phyloP scores from a whole-genome alignment of 2,113 vertebrate species.

The Menura novaehollandiae region DNA sequence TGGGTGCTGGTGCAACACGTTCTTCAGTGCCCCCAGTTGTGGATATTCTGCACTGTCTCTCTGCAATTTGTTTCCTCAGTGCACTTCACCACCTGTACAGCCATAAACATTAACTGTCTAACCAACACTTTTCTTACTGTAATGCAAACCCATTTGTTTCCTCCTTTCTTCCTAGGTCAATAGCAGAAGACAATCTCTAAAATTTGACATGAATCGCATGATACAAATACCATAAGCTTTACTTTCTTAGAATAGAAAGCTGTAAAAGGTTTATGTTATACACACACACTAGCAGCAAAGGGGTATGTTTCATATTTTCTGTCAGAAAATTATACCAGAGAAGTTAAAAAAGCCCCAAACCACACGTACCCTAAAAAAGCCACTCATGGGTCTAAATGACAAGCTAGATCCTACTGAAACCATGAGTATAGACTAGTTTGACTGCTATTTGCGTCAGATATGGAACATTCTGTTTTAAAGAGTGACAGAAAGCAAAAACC shows the following conservation, averaged over 20 bases:
- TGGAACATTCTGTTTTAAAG: neutral
- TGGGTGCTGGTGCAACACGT: rapidly evolving
- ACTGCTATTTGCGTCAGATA: neutral
- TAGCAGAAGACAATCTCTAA: neutral
- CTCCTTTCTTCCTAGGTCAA: neutral
- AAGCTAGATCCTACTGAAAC: neutral
- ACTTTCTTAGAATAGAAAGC: neutral
- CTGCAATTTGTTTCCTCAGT: neutral
- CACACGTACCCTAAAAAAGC: neutral
- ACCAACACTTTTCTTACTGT: neutral
- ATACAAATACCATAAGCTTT: neutral
- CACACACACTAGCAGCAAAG: neutral
- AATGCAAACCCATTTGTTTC: neutral
- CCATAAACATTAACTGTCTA: neutral
- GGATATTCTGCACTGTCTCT: neutral
- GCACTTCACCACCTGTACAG: neutral
- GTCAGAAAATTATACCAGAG: neutral
- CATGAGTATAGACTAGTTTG: neutral
- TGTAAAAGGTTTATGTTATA: neutral
- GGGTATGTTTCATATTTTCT: neutral
- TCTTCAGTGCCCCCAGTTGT: neutral
- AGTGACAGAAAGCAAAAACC: neutral
- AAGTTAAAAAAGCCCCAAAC: neutral
- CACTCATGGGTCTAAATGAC: neutral
- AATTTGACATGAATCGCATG: neutral